Percentiles rank a stretch among this genome's conserved stretches.
Conservation (phyloP, 1,140 invertebrate genomes). For the Scylla paramamosain region DNA sequence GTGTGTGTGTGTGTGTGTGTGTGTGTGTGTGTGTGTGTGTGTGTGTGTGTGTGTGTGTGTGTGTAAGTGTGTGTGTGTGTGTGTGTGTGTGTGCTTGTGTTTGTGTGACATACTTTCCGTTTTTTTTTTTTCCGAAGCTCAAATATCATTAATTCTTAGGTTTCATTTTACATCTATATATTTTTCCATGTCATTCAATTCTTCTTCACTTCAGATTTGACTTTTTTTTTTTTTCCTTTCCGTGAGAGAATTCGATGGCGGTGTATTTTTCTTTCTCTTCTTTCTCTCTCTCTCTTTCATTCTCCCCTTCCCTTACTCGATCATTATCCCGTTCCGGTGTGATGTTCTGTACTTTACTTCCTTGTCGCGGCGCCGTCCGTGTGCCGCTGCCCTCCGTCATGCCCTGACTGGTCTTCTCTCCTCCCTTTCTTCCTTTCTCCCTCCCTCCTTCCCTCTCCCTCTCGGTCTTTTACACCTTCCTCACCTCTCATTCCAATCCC, state of each 20-base stretch:
- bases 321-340: background rate
- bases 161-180: no score
- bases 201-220: background rate
- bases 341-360: background rate
- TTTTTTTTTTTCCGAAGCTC: no score
- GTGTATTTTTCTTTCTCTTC: background rate
- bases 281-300: background rate
- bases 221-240: background rate
- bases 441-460: background rate
- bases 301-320: background rate
- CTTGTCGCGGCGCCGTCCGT: background rate
- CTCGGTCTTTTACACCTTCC: background rate
- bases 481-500: background rate
- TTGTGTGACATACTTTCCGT: background rate
- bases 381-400: background rate
- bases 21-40: slow-evolving; percentile 29
- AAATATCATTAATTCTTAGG: no score
- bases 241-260: background rate
- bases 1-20: slow-evolving; percentile 29
- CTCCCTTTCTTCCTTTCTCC: background rate
- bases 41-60: background rate
- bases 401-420: background rate
- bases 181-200: background rate
- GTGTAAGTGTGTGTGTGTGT: slow-evolving; percentile 6
- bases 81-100: slow-evolving; percentile 4